Evolutionary conservation across 2,888 invertebrate species (phyloP).

Genomic region (Clanis bilineata): DNA sequence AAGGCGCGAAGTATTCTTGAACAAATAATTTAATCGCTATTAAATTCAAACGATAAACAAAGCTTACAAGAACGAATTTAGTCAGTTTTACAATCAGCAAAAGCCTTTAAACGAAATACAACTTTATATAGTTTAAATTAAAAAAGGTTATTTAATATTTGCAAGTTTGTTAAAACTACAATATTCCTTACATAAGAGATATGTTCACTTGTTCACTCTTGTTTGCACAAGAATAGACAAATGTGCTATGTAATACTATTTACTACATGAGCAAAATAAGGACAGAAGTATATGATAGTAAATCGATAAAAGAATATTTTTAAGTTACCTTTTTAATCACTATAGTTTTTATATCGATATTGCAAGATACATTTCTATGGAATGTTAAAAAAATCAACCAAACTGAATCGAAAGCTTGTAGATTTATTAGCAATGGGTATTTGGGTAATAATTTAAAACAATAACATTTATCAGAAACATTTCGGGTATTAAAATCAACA

Average conservation of each 20-base stretch:
- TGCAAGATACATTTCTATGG: background rate
- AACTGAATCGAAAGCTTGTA: background rate
- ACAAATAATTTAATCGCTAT: too few species aligned
- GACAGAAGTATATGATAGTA: background rate
- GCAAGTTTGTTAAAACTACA: constrained; percentile 10
- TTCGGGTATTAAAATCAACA: background rate
- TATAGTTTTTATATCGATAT: background rate
- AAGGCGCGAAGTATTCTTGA: too few species aligned
- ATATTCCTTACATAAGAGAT: background rate
- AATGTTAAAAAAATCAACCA: background rate
- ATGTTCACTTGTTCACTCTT: constrained; percentile 35
- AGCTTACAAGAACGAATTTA: background rate
- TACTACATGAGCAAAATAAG: background rate
- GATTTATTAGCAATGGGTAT: background rate
- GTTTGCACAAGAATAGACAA: constrained; percentile 48
- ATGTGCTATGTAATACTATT: constrained; percentile 29
- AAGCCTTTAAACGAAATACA: too few species aligned
- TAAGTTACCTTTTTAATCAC: background rate
- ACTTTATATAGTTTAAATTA: background rate
- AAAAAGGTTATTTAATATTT: constrained; percentile 1
- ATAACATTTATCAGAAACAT: background rate
- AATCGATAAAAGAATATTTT: background rate
- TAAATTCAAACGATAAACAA: too few species aligned
- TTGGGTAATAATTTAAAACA: background rate
- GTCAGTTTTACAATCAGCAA: background rate